Percentiles rank a stretch among this genome's conserved stretches.
Conservation (phyloP, 2,888 invertebrate genomes). For the Fabriciana adippe region DNA sequence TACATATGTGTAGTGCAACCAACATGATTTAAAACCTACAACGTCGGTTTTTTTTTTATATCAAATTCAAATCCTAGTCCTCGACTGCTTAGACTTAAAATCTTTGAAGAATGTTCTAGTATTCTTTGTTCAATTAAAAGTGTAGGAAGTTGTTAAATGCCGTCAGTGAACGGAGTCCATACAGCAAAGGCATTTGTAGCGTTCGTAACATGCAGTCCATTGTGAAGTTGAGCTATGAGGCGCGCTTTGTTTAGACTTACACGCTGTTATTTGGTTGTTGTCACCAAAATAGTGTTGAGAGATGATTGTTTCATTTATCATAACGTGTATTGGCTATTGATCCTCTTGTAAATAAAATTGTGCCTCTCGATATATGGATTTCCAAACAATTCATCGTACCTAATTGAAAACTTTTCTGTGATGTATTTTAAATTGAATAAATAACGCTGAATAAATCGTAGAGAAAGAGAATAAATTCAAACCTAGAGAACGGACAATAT, state of each 20-base stretch:
- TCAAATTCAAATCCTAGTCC: too few species aligned
- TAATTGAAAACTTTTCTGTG: too few species aligned
- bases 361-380: too few species aligned
- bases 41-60: too few species aligned
- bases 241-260: slow-evolving; percentile 21
- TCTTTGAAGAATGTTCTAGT: slow-evolving; percentile 3
- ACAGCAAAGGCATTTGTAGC: slow-evolving; percentile 3
- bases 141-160: slow-evolving; percentile 13
- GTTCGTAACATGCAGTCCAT: slow-evolving; percentile 12
- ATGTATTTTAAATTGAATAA: too few species aligned
- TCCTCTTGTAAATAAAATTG: neutral
- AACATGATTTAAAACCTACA: too few species aligned
- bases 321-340: neutral
- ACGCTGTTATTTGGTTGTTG: slow-evolving; percentile 10
- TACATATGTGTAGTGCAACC: too few species aligned
- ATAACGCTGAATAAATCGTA: neutral
- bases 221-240: slow-evolving; percentile 13
- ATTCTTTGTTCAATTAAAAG: slow-evolving; percentile 16
- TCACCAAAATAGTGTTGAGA: slow-evolving; percentile 1
- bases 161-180: slow-evolving; percentile 7
- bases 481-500: neutral
- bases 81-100: too few species aligned
- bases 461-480: neutral
- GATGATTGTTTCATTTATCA: slow-evolving; percentile 8
- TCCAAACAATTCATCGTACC: too few species aligned